Evolutionary conservation across 2,888 invertebrate species (phyloP).

Genomic region (Scaptomyza cyrtandrae): DNA sequence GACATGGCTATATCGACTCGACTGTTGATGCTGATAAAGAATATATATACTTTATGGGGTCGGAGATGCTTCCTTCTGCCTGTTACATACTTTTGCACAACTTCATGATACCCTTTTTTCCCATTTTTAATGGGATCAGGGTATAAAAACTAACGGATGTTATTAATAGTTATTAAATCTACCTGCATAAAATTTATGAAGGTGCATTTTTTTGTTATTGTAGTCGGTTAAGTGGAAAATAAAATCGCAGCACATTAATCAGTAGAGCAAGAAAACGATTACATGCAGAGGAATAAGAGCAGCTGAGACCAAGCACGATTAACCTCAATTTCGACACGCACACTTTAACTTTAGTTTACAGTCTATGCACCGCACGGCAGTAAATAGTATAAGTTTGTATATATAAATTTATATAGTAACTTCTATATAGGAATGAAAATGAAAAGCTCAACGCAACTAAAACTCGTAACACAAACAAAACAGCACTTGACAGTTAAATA

Average conservation of each 20-base stretch:
- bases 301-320: slow-evolving; percentile 24
- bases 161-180: neutral
- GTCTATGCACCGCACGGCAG: slow-evolving; percentile 7
- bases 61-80: too few relatives aligned
- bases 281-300: neutral
- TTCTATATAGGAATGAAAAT: slow-evolving; percentile 31
- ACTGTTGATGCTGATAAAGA: too few relatives aligned
- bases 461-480: slow-evolving; percentile 35
- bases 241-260: slow-evolving; percentile 54
- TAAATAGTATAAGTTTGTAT: slow-evolving; percentile 49
- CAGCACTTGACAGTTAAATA: slow-evolving; percentile 52
- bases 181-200: neutral
- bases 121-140: too few relatives aligned
- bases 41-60: too few relatives aligned
- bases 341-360: slow-evolving; percentile 13
- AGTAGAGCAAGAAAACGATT: slow-evolving; percentile 9
- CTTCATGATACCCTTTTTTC: too few relatives aligned
- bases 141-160: neutral
- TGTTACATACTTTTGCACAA: too few relatives aligned
- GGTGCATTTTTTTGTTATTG: slow-evolving; percentile 1
- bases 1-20: too few relatives aligned
- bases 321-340: slow-evolving; percentile 57
- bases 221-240: slow-evolving; percentile 35
- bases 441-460: slow-evolving; percentile 24
- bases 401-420: slow-evolving; percentile 54